Conservation (phyloP, 2,113 vertebrate species). For the Crotalus horridus region DNA sequence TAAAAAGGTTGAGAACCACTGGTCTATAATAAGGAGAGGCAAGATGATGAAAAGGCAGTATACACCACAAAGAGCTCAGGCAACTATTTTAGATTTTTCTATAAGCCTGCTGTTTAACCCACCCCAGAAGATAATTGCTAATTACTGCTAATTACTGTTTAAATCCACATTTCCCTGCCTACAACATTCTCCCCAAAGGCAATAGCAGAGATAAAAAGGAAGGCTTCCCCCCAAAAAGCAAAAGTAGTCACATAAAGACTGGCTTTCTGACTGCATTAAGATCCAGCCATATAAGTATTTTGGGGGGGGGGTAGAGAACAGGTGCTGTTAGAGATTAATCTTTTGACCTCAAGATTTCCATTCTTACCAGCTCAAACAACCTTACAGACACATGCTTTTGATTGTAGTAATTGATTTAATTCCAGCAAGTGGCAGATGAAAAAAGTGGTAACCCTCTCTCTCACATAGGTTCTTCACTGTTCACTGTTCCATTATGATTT, state of each 20-base stretch:
- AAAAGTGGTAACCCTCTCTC: not conserved
- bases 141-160: not conserved
- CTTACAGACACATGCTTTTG: not conserved
- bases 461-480: not conserved
- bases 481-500: not conserved
- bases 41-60: not conserved
- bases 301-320: not conserved
- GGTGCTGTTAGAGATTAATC: not conserved
- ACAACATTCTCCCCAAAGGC: not conserved
- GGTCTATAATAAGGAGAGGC: not conserved
- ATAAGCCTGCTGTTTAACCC: not conserved
- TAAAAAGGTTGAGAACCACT: too few species aligned
- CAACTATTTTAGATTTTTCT: not conserved
- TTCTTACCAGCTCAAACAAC: not conserved
- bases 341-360: not conserved
- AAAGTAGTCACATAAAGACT: not conserved
- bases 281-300: not conserved
- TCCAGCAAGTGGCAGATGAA: not conserved
- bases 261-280: not conserved
- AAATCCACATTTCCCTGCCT: not conserved
- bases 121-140: not conserved
- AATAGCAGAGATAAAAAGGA: not conserved
- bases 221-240: not conserved
- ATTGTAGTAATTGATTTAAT: not conserved
- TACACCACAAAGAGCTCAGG: not conserved